phyloP scores from a whole-genome alignment of 35 echinoderm and acorn worm genomes.

The Amphiura filiformis region DNA sequence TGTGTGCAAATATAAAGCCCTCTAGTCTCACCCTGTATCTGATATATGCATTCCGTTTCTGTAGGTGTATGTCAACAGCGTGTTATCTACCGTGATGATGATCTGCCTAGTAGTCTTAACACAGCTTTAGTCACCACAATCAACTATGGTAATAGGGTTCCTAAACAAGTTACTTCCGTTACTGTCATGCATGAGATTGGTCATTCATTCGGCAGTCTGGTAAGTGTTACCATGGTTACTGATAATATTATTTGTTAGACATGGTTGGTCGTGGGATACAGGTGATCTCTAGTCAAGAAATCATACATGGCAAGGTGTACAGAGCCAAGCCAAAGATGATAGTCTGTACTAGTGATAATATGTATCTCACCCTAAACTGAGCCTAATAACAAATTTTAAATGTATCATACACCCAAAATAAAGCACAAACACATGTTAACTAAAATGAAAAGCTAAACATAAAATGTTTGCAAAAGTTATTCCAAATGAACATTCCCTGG shows the following conservation, averaged over 20 bases:
- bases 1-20: too few relatives aligned
- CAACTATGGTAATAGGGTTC: conserved; percentile 27
- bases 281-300: not conserved
- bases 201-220: conserved; percentile 40
- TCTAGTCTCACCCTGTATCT: too few relatives aligned
- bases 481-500: too few relatives aligned
- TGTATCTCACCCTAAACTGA: not conserved
- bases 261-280: not conserved
- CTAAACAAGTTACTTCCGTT: conserved; percentile 19
- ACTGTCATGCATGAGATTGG: conserved; percentile 44
- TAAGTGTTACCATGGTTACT: not conserved
- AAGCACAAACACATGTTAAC: too few relatives aligned
- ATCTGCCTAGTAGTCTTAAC: conserved; percentile 33
- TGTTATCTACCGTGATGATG: not conserved
- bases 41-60: conserved; percentile 6
- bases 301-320: not conserved
- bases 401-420: too few relatives aligned
- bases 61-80: conserved; percentile 41
- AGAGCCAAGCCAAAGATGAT: not conserved
- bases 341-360: not conserved
- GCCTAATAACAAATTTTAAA: too few relatives aligned
- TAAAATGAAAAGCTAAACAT: too few relatives aligned
- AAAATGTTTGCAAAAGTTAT: too few relatives aligned
- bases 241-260: not conserved
- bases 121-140: conserved; percentile 30